A percentile compares a stretch with the other conserved stretches of the same genome.
Conservation (phyloP, 2,888 invertebrate genomes). For the Nasonovia ribisnigri region DNA sequence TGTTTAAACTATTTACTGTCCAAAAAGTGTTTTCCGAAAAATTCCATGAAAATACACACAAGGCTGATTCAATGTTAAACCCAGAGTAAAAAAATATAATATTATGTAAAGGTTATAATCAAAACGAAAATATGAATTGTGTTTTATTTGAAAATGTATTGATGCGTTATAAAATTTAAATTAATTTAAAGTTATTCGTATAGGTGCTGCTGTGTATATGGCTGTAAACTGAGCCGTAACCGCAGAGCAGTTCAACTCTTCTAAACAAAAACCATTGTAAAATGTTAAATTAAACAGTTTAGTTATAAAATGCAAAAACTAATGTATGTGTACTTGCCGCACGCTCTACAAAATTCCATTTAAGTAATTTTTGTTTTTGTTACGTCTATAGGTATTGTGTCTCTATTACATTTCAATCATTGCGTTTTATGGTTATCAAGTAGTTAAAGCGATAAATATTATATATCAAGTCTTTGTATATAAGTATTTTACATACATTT, state of each 20-base stretch:
- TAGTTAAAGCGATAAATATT: not conserved
- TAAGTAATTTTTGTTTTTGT: not conserved
- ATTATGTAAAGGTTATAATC: not conserved
- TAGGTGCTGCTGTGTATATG: not conserved
- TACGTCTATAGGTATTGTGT: not conserved
- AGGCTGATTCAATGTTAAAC: not conserved
- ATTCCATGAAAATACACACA: not conserved
- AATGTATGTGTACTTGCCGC: not conserved
- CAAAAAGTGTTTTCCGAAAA: not conserved
- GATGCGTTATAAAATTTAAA: not conserved
- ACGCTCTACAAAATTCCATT: not conserved
- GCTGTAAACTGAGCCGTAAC: not conserved
- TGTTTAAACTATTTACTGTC: not conserved
- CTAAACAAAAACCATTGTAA: not conserved
- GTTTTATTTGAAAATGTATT: not conserved
- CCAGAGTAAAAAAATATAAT: not conserved
- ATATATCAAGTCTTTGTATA: not conserved
- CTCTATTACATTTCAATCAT: not conserved
- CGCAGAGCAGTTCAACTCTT: not conserved
- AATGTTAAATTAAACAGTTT: not conserved
- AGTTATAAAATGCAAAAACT: not conserved
- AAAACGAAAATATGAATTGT: not conserved
- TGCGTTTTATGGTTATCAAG: not conserved
- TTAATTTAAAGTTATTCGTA: not conserved
- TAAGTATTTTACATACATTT: conserved; percentile 5